Evolutionary conservation across 2,888 invertebrate species (phyloP).

Genomic region (Chloroclystis v-ata): DNA sequence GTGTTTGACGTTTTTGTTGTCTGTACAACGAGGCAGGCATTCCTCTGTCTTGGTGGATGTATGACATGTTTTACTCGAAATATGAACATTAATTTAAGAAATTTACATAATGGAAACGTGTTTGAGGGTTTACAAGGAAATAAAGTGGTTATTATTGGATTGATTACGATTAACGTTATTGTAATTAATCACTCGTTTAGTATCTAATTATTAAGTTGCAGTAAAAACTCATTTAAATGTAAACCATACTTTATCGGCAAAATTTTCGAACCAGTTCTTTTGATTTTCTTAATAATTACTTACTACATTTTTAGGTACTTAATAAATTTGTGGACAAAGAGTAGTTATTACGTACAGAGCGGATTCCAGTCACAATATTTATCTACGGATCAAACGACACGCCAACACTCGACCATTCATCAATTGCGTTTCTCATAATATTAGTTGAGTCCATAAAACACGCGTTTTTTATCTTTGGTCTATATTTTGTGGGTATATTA

Average conservation of each 20-base stretch:
- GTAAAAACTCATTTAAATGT: too few species aligned
- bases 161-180: slow-evolving; percentile 3
- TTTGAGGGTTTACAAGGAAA: slow-evolving; percentile 10
- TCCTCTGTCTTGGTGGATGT: slow-evolving; percentile 50
- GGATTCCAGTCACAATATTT: slow-evolving; percentile 63
- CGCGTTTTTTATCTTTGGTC: slow-evolving; percentile 32
- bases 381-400: slow-evolving; percentile 67
- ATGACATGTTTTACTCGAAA: slow-evolving; percentile 37
- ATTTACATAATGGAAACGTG: slow-evolving; percentile 13
- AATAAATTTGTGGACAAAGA: slow-evolving; percentile 39
- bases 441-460: slow-evolving; percentile 52
- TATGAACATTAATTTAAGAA: slow-evolving; percentile 28
- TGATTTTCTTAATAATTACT: too few species aligned
- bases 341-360: slow-evolving; percentile 44
- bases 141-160: slow-evolving; percentile 3
- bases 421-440: slow-evolving; percentile 50
- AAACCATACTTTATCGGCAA: too few species aligned
- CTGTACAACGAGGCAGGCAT: slow-evolving; percentile 64
- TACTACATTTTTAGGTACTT: too few species aligned
- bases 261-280: too few species aligned
- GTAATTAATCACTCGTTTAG: not conserved
- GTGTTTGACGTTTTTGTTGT: slow-evolving; percentile 69
- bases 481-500: not conserved
- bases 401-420: slow-evolving; percentile 59
- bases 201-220: too few species aligned